These are phyloP conservation scores for Gymnosoma rotundatum DNA, from an alignment of 2,888 invertebrate species.

Conservation along the genomic window DNA sequence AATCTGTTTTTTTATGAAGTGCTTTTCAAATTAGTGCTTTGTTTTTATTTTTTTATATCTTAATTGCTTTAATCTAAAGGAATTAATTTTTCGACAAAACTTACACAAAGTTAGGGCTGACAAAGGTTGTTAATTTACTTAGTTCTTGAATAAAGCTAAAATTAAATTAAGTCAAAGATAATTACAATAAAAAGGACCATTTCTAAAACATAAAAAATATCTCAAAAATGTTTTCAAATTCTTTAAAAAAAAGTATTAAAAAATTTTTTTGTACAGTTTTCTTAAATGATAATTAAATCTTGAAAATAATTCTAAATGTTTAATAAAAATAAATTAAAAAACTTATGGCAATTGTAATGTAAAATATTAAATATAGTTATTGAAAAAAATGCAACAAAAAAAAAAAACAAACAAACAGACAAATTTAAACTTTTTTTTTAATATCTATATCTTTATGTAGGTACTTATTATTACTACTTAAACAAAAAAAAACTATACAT, in stretches of 20 bases:
- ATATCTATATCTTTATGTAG: slow-evolving; percentile 24
- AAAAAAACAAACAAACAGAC: too few species aligned
- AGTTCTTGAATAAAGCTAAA: slow-evolving; percentile 18
- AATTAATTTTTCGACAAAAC: too few species aligned
- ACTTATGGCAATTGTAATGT: slow-evolving; percentile 37
- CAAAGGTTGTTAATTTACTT: too few species aligned
- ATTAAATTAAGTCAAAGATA: background rate
- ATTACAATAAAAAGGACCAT: slow-evolving; percentile 45
- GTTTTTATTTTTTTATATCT: too few species aligned
- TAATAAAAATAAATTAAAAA: slow-evolving; percentile 8
- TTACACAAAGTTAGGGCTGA: too few species aligned
- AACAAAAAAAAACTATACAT: slow-evolving; percentile 40
- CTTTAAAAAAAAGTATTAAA: slow-evolving; percentile 37
- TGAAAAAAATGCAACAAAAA: too few species aligned
- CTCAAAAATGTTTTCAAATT: background rate
- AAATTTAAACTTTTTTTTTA: slow-evolving; percentile 37
- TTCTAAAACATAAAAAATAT: slow-evolving; percentile 7
- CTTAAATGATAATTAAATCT: background rate
- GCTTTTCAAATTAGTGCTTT: too few species aligned
- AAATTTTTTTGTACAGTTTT: slow-evolving; percentile 58
- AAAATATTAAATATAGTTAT: slow-evolving; percentile 23
- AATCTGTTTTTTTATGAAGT: too few species aligned
- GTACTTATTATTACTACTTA: slow-evolving; percentile 55
- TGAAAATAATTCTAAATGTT: slow-evolving; percentile 22
- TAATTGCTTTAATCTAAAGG: too few species aligned